Evolutionary conservation across 2,888 invertebrate species (phyloP).

Genomic region (Galeopsomyia nigrocyanea): DNA sequence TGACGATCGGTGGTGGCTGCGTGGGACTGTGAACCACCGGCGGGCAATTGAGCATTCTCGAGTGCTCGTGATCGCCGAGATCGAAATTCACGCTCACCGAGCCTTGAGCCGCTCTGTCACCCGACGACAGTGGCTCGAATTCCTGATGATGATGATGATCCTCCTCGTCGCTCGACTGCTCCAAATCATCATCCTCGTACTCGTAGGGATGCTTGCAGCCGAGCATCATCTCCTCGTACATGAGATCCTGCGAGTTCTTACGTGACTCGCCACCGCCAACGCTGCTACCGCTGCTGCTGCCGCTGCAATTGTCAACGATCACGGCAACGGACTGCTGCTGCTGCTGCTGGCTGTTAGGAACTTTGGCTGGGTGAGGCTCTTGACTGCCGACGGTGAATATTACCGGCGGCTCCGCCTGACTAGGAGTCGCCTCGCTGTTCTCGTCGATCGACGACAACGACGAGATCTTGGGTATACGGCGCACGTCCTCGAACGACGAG

Average conservation of each 20-base stretch:
- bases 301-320: slow-evolving; percentile 49
- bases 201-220: slow-evolving; percentile 53
- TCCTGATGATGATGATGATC: slow-evolving; percentile 18
- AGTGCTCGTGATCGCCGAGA: slow-evolving; percentile 13
- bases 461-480: slow-evolving; percentile 64
- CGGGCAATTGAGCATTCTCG: neutral
- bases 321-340: neutral
- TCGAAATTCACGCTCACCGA: slow-evolving; percentile 44
- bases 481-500: slow-evolving; percentile 57
- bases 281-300: slow-evolving; percentile 50
- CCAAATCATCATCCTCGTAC: slow-evolving; percentile 48
- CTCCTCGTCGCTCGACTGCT: slow-evolving; percentile 50
- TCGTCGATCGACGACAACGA: slow-evolving; percentile 67
- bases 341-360: too few species aligned
- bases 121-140: slow-evolving; percentile 25
- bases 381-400: slow-evolving; percentile 63
- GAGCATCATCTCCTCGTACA: slow-evolving; percentile 58
- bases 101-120: neutral
- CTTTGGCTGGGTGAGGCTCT: slow-evolving; percentile 21
- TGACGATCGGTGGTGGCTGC: slow-evolving; percentile 70
- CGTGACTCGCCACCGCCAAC: slow-evolving; percentile 51
- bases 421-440: slow-evolving; percentile 61
- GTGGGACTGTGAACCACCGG: neutral
- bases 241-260: slow-evolving; percentile 60
- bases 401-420: slow-evolving; percentile 52